Evolutionary conservation across 2,797 vertebrate genomes (phyloP).

Genomic region (Acipenser transmontanus): DNA sequence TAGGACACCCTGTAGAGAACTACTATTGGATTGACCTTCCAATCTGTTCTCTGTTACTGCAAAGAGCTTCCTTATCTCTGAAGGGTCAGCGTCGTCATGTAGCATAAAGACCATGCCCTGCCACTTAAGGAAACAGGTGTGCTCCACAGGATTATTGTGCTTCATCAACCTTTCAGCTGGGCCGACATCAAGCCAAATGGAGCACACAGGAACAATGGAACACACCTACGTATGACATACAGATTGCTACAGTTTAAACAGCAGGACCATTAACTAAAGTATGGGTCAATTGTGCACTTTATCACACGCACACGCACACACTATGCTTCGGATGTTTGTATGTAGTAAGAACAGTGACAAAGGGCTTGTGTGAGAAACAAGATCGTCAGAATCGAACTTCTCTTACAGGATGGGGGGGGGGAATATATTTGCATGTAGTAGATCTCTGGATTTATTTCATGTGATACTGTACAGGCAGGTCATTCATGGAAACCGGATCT

Average conservation of each 20-base stretch:
- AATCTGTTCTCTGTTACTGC: neutral
- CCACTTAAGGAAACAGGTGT: neutral
- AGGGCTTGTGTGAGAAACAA: too few species aligned
- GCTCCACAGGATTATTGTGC: neutral
- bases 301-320: neutral
- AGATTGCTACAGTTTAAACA: neutral
- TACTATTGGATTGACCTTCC: too few species aligned
- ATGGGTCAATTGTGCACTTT: neutral
- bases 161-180: constrained; percentile 5
- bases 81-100: neutral
- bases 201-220: neutral
- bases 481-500: too few species aligned
- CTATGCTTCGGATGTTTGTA: too few species aligned
- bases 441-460: too few species aligned
- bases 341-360: too few species aligned
- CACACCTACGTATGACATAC: neutral
- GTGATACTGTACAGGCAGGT: too few species aligned
- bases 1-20: too few species aligned
- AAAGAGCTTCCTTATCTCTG: neutral
- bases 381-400: too few species aligned
- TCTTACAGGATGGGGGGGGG: too few species aligned
- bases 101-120: neutral
- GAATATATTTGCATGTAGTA: too few species aligned
- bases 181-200: neutral
- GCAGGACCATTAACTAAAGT: neutral